Evolutionary conservation across 2,797 vertebrate species (phyloP).

Genomic region (Cossypha caffra): DNA sequence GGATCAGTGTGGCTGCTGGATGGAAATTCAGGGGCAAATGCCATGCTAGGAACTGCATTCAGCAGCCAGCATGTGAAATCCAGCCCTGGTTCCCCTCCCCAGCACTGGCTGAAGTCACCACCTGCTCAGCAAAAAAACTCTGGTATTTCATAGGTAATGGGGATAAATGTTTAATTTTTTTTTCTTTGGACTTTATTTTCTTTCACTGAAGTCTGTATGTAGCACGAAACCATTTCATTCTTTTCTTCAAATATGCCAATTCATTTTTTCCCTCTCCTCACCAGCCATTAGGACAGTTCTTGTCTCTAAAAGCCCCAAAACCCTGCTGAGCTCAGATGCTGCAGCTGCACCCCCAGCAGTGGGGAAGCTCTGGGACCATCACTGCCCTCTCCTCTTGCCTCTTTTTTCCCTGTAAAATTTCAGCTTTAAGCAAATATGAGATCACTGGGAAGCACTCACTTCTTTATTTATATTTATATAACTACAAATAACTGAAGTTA

Average conservation of each 20-base stretch:
- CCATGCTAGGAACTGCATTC: background rate
- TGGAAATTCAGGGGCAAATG: background rate
- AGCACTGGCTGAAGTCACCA: background rate
- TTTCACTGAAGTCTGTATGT: background rate
- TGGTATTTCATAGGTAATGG: background rate
- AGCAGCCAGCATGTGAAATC: background rate
- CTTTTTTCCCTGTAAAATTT: background rate
- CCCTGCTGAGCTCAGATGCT: background rate
- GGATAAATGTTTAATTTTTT: background rate
- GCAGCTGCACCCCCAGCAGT: background rate
- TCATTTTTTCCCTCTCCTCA: background rate
- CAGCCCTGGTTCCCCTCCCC: background rate
- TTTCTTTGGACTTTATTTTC: background rate
- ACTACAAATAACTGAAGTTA: background rate
- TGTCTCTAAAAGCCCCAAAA: background rate
- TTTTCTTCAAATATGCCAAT: background rate
- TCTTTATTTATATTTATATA: too few species aligned
- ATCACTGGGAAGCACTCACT: background rate
- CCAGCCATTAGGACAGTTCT: background rate
- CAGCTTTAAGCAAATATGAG: background rate
- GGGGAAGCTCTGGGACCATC: background rate
- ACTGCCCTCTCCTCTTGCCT: background rate
- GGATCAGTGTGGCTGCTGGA: background rate
- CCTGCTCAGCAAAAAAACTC: accelerated
- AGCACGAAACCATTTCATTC: background rate